phyloP scores from a whole-genome alignment of 2,888 invertebrate species.

The Pterobdella sp. region DNA sequence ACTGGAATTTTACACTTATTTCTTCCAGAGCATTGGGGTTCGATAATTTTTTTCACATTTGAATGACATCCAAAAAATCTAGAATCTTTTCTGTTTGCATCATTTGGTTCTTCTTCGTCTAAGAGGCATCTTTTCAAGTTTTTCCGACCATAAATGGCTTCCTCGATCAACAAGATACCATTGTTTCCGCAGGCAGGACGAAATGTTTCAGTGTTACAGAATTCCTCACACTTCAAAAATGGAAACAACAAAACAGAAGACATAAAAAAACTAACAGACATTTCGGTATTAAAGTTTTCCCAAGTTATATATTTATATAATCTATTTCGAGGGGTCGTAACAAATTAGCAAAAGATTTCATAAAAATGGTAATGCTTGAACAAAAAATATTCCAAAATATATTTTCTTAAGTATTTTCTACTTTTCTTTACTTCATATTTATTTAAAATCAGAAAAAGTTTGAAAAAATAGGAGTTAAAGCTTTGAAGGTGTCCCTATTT shows the following conservation, averaged over 20 bases:
- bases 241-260: not conserved
- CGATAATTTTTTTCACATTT: not conserved
- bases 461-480: no score
- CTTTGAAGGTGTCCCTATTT: no score
- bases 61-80: constrained; percentile 12
- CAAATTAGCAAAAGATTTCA: not conserved
- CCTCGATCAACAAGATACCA: not conserved
- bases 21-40: not conserved
- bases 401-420: no score
- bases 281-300: no score
- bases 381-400: no score
- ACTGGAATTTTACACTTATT: constrained; percentile 11
- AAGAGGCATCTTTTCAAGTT: constrained; percentile 10
- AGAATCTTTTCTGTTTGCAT: not conserved
- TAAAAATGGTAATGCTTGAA: no score
- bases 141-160: constrained; percentile 19
- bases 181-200: constrained; percentile 6
- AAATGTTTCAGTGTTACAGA: constrained; percentile 16
- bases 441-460: no score
- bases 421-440: no score
- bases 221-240: constrained; percentile 1
- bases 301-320: no score
- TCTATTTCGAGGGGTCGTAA: not conserved
- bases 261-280: no score
- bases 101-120: constrained; percentile 8